Evolutionary conservation across 2,113 vertebrate species (phyloP).

Genomic region (Acrocephalus kingi): DNA sequence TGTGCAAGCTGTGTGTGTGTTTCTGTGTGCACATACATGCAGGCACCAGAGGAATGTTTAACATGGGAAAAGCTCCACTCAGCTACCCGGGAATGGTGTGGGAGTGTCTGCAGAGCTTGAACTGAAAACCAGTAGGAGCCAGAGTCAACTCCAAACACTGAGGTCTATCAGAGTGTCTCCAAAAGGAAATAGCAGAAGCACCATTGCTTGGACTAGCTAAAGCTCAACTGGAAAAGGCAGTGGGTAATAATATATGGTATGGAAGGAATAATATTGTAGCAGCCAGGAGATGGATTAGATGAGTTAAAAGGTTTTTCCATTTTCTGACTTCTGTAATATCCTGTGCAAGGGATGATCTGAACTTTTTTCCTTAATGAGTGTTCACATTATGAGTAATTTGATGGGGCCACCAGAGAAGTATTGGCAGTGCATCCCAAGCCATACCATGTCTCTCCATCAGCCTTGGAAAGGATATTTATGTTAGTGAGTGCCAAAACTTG

Average conservation of each 20-base stretch:
- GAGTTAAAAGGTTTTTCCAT: slow-evolving; percentile 68
- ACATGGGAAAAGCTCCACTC: background rate
- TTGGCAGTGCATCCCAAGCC: slow-evolving; percentile 36
- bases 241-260: slow-evolving; percentile 46
- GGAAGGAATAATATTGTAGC: slow-evolving; percentile 60
- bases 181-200: slow-evolving; percentile 49
- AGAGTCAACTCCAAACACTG: background rate
- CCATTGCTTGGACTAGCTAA: slow-evolving; percentile 4
- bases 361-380: slow-evolving; percentile 48
- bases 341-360: slow-evolving; percentile 58
- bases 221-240: slow-evolving; percentile 47
- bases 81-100: background rate
- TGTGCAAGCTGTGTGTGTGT: background rate
- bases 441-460: slow-evolving; percentile 54
- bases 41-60: background rate
- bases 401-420: slow-evolving; percentile 61
- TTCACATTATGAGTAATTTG: slow-evolving; percentile 37
- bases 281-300: slow-evolving; percentile 54
- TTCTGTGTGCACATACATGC: background rate
- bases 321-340: slow-evolving; percentile 66
- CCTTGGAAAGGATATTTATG: slow-evolving; percentile 51
- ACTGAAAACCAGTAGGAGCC: background rate
- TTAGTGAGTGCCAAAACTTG: slow-evolving; percentile 52
- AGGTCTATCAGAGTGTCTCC: slow-evolving; percentile 28
- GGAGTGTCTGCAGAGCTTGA: background rate